Percentiles rank a stretch among this genome's conserved stretches.
Evolutionary conservation across 2,888 invertebrate species (phyloP).

Genomic region (Euproctis similis): DNA sequence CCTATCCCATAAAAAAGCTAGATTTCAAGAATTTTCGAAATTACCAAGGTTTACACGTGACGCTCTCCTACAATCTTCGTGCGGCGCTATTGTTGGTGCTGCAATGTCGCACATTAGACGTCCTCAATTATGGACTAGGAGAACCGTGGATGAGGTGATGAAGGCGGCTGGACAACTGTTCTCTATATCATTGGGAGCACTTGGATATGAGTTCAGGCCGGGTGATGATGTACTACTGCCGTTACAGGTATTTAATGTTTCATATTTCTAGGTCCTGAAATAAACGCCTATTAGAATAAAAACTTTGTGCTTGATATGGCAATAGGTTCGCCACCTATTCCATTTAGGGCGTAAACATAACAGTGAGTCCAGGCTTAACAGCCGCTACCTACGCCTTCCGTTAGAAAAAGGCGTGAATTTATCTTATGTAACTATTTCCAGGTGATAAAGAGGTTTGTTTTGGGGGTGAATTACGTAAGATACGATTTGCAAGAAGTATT

Average conservation of each 20-base stretch:
- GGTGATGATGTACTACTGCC: constrained; percentile 74
- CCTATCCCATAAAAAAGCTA: too few relatives aligned
- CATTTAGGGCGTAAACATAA: too few relatives aligned
- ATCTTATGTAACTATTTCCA: too few relatives aligned
- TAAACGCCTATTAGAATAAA: too few relatives aligned
- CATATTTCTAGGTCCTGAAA: too few relatives aligned
- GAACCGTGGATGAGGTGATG: constrained; percentile 72
- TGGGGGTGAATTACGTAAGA: constrained; percentile 61
- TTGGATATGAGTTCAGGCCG: constrained; percentile 72
- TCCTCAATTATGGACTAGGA: constrained; percentile 75
- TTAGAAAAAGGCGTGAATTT: too few relatives aligned
- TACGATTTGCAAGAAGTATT: constrained; percentile 60
- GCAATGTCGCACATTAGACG: constrained; percentile 77
- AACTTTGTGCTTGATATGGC: too few relatives aligned
- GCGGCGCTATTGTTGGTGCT: constrained; percentile 72
- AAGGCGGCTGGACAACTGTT: constrained; percentile 68
- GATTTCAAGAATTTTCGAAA: too few relatives aligned
- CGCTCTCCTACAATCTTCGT: constrained; percentile 67
- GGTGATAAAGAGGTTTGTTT: constrained; percentile 54
- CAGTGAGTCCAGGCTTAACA: too few relatives aligned
- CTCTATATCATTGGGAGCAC: constrained; percentile 55
- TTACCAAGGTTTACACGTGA: constrained; percentile 63
- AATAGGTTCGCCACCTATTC: too few relatives aligned
- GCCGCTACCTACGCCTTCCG: too few relatives aligned
- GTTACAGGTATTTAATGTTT: constrained; percentile 41